Evolutionary conservation across 2,888 invertebrate genomes (phyloP), one percentile per base, ranked within the genome.

Genomic region (Meteorus cinctellus): DNA sequence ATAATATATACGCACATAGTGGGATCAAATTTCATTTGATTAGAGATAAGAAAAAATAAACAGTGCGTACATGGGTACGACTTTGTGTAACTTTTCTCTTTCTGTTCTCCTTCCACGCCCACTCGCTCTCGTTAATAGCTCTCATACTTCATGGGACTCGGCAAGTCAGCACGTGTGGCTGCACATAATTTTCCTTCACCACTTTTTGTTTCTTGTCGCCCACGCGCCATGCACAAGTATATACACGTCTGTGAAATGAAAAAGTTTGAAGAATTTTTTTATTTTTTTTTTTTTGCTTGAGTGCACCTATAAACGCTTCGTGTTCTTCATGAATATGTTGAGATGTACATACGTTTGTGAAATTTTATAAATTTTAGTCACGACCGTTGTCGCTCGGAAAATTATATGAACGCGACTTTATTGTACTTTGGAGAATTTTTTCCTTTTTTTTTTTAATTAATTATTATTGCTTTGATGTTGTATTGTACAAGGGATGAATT

Each of bases 291-390:
- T 73, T 72, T 65, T 59, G 48, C 27, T 19, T 2, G 10, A 59
- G 41, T 59, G 19, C 19, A 24, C 19, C 29, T 10, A 55, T 65
- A 29, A 59, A 67, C 34, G n/a, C 8, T 5, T 36, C 48, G 16
- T 60, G 63, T 75, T 76, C 73, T 68, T 77, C 78, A 76, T 80
- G 79, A 80, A 80, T 79, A 80, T 78, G 55, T 75, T 67, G 51
- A 63, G 70, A 76, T 19, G 8, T 19, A 48, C 51, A 71, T 74
- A 65, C 59, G 74, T 36, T 59, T 51, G 66, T 73, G 74, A 66
- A 79, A 74, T 76, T 79, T 78, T 70, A 55, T 55, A 51, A 75
- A 76, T 79, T 78, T 80, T 70, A 77, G 74, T 74, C 67, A 69
- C 60, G 72, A 10, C 41, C 27, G 36, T 74, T 70, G n/a, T 51